These are phyloP conservation scores for Bradynema listronoti DNA, from an alignment of 1,140 invertebrate genomes.

Conservation along the genomic window DNA sequence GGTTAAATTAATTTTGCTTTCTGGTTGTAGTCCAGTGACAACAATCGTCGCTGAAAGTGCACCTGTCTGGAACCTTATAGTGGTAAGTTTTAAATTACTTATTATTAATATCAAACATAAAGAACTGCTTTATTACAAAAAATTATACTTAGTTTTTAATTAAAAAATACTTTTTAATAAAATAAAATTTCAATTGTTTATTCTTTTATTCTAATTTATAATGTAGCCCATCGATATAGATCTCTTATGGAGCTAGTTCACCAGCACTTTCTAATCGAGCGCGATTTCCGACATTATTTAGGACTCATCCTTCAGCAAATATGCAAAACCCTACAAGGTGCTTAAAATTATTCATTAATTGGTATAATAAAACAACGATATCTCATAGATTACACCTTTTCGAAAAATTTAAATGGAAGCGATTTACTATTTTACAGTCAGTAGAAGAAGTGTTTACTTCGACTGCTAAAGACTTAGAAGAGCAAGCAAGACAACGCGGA, in stretches of 20 bases:
- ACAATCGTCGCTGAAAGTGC: slow-evolving; percentile 97
- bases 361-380: not conserved
- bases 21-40: slow-evolving; percentile 94
- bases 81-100: slow-evolving; percentile 70
- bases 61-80: slow-evolving; percentile 99
- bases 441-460: slow-evolving; percentile 99
- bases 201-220: not conserved
- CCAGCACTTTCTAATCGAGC: slow-evolving; percentile 93
- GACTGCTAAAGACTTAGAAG: slow-evolving; percentile 94
- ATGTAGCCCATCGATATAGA: slow-evolving; percentile 62
- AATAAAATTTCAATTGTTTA: too few species aligned
- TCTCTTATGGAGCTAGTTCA: slow-evolving; percentile 94
- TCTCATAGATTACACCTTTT: slow-evolving; percentile 76
- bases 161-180: too few species aligned
- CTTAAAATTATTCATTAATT: not conserved
- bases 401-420: slow-evolving; percentile 90
- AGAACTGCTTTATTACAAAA: too few species aligned
- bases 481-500: slow-evolving; percentile 79
- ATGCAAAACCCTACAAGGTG: slow-evolving; percentile 87
- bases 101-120: too few species aligned
- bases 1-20: slow-evolving; percentile 83
- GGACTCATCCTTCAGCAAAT: slow-evolving; percentile 96
- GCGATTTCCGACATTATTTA: slow-evolving; percentile 91
- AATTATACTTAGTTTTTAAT: too few species aligned
- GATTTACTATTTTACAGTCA: slow-evolving; percentile 92